Evolutionary conservation across 1,140 invertebrate genomes (phyloP).

Genomic region (Portunus trituberculatus): DNA sequence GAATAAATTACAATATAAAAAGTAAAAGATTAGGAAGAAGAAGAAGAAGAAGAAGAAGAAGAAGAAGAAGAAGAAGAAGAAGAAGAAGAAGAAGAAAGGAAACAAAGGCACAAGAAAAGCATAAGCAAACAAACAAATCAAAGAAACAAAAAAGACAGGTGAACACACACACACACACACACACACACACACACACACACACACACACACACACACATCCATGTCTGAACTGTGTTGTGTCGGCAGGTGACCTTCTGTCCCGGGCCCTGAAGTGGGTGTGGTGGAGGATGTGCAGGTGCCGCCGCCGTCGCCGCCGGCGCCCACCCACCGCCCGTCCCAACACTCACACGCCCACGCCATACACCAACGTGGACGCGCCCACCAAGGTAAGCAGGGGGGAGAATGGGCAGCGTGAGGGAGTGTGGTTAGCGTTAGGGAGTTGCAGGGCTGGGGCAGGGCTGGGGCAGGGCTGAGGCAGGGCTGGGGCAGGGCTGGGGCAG

Average conservation of each 20-base stretch:
- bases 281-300: slow-evolving; percentile 61
- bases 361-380: slow-evolving; percentile 66
- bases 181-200: slow-evolving; percentile 13
- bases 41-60: neutral
- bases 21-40: too few species aligned
- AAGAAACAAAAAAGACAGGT: too few species aligned
- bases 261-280: slow-evolving; percentile 70
- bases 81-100: neutral
- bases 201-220: neutral
- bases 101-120: neutral
- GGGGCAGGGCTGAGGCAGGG: neutral
- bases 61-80: neutral
- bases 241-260: slow-evolving; percentile 65
- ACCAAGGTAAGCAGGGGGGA: neutral
- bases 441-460: neutral
- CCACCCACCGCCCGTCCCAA: neutral
- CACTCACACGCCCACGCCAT: slow-evolving; percentile 45
- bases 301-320: slow-evolving; percentile 23
- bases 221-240: neutral
- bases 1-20: too few species aligned
- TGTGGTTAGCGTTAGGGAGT: neutral
- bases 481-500: neutral
- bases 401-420: neutral
- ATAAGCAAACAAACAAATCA: slow-evolving; percentile 32
- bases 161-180: slow-evolving; percentile 46